phyloP scores from a whole-genome alignment of 2,888 invertebrate species.

The Lasius platythorax region DNA sequence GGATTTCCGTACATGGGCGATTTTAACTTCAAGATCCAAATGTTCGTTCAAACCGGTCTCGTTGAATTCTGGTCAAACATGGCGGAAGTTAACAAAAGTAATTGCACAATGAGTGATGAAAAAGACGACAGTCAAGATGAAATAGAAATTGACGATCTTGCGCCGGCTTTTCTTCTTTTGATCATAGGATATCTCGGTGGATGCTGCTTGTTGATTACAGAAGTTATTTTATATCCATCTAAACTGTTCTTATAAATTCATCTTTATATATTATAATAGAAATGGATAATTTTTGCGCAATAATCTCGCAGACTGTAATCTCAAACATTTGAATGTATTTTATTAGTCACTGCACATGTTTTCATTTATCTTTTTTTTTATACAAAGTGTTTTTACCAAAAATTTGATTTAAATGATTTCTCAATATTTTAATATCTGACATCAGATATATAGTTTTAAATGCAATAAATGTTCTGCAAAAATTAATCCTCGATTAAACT shows the following conservation, averaged over 20 bases:
- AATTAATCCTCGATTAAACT: background rate
- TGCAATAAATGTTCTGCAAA: background rate
- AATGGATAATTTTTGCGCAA: background rate
- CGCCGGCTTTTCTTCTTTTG: slow-evolving; percentile 76
- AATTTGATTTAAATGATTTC: background rate
- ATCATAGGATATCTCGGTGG: slow-evolving; percentile 71
- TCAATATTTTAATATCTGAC: background rate
- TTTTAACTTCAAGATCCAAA: slow-evolving; percentile 72
- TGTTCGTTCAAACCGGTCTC: slow-evolving; percentile 74
- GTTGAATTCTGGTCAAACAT: slow-evolving; percentile 65
- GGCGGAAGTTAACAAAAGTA: background rate
- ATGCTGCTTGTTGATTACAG: slow-evolving; percentile 64
- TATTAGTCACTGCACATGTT: background rate
- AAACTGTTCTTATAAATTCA: slow-evolving; percentile 37
- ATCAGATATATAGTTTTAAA: background rate
- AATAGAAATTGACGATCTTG: slow-evolving; percentile 69
- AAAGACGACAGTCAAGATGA: background rate
- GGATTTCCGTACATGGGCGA: slow-evolving; percentile 76
- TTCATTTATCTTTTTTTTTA: background rate
- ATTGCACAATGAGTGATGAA: background rate
- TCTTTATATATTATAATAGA: background rate
- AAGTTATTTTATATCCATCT: slow-evolving; percentile 65
- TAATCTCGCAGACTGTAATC: background rate
- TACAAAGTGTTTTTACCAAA: background rate
- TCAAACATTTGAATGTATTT: background rate